A percentile compares a stretch with the other conserved stretches of the same genome.
These are phyloP conservation scores for Limnephilus marmoratus DNA, from an alignment of 2,888 invertebrate species.

Conservation along the genomic window DNA sequence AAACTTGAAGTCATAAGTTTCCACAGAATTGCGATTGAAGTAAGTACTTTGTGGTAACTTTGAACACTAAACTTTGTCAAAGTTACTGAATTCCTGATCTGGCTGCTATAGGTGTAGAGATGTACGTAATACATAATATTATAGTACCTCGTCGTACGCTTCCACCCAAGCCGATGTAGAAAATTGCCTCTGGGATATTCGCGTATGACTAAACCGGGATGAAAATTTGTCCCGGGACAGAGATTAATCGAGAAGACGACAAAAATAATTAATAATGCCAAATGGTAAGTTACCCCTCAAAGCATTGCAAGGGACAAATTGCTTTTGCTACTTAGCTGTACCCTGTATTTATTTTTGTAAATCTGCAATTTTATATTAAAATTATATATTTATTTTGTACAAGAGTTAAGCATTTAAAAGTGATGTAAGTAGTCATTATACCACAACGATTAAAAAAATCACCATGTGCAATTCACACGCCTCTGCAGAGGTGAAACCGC, in stretches of 20 bases:
- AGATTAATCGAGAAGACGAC: not conserved
- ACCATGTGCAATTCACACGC: too few relatives aligned
- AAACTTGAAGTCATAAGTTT: not conserved
- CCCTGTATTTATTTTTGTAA: not conserved
- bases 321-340: not conserved
- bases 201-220: not conserved
- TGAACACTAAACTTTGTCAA: not conserved
- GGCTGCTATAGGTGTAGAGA: not conserved
- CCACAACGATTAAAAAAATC: too few relatives aligned
- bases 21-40: not conserved
- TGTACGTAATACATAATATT: not conserved
- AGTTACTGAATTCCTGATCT: not conserved
- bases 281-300: not conserved
- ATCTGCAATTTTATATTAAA: not conserved
- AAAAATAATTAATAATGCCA: not conserved
- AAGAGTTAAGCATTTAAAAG: too few relatives aligned
- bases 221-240: not conserved
- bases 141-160: not conserved
- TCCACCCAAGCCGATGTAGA: not conserved
- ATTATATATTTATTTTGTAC: not conserved
- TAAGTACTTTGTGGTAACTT: not conserved
- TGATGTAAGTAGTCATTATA: too few relatives aligned
- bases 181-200: not conserved
- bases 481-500: too few relatives aligned
- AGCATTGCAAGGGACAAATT: not conserved